Conservation (phyloP, 2,113 vertebrate genomes). For the Chiloscyllium plagiosum region DNA sequence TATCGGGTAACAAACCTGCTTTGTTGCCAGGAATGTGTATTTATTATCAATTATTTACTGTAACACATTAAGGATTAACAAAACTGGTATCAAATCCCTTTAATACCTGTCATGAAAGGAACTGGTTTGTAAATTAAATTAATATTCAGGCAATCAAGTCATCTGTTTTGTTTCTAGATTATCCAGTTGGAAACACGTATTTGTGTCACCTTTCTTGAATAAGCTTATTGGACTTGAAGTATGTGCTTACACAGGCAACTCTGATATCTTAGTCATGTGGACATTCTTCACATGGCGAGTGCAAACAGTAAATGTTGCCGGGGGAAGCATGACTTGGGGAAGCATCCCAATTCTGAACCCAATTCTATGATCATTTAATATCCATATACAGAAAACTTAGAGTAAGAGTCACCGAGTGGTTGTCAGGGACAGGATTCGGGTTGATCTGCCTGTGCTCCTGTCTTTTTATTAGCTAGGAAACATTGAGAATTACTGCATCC, state of each 20-base stretch:
- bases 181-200: background rate
- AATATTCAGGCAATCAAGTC: background rate
- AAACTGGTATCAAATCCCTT: background rate
- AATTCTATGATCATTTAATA: background rate
- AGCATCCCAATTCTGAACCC: background rate
- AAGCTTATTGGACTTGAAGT: background rate
- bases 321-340: background rate
- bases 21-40: background rate
- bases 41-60: background rate
- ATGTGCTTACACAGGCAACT: background rate
- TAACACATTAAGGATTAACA: background rate
- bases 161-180: background rate
- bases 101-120: too few relatives aligned
- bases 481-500: background rate
- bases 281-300: background rate
- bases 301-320: background rate
- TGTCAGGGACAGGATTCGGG: background rate
- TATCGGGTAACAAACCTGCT: background rate
- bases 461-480: background rate
- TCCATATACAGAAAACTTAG: background rate
- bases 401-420: background rate
- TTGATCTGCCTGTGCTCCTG: background rate
- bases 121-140: too few relatives aligned
- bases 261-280: background rate
- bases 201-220: background rate